Percentiles rank a stretch among this genome's conserved stretches.
phyloP scores from a whole-genome alignment of 2,797 vertebrate genomes.

The Phoeniculus purpureus region DNA sequence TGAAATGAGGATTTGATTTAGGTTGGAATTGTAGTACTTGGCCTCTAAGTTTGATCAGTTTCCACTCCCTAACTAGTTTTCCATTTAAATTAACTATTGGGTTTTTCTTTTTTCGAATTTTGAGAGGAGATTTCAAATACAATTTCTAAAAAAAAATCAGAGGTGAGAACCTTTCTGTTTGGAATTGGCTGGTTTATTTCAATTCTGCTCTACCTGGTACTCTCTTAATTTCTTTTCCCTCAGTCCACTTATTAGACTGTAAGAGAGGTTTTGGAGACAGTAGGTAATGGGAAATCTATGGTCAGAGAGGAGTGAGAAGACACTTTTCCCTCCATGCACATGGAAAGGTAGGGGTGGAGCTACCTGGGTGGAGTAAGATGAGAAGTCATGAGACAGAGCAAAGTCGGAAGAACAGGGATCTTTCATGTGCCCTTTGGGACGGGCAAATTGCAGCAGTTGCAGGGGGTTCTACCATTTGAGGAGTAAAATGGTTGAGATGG shows the following conservation, averaged over 20 bases:
- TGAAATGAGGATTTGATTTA: background rate
- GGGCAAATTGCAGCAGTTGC: background rate
- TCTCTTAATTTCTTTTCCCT: background rate
- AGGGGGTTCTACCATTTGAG: background rate
- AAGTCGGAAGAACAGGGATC: background rate
- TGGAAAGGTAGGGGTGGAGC: background rate
- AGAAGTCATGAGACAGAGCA: background rate
- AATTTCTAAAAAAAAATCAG: background rate
- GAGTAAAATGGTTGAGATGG: background rate
- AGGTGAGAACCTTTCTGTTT: background rate
- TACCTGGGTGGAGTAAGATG: background rate
- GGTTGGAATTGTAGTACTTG: background rate
- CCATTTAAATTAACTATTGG: background rate
- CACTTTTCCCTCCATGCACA: background rate
- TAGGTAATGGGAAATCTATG: background rate
- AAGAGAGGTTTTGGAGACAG: background rate
- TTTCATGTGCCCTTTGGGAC: rapidly evolving
- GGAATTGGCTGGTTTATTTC: background rate
- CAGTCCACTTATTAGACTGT: background rate
- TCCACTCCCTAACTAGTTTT: background rate
- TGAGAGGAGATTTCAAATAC: background rate
- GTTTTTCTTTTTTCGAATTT: background rate
- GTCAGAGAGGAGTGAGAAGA: background rate
- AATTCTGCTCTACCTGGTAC: background rate
- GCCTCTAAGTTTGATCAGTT: background rate